phyloP scores from a whole-genome alignment of 2,797 vertebrate genomes.

The Semotilus atromaculatus region DNA sequence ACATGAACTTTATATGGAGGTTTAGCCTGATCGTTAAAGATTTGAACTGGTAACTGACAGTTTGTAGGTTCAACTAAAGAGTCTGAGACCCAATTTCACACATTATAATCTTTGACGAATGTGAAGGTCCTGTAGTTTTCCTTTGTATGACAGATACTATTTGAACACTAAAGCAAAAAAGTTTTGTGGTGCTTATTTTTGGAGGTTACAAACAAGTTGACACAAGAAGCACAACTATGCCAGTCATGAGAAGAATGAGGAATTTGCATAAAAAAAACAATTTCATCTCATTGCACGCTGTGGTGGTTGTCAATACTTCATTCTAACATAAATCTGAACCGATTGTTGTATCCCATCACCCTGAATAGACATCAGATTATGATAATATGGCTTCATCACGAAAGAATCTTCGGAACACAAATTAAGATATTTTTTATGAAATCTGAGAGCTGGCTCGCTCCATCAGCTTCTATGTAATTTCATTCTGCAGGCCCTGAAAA shows the following conservation, averaged over 20 bases:
- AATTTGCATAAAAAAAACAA: not conserved
- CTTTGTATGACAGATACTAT: not conserved
- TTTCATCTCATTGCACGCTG: not conserved
- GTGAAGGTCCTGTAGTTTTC: not conserved
- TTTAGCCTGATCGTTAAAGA: not conserved
- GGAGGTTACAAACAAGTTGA: not conserved
- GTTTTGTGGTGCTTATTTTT: not conserved
- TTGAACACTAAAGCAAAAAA: not conserved
- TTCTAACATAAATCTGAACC: not conserved
- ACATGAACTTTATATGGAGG: no score
- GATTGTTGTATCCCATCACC: not conserved
- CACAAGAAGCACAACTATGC: constrained; percentile 7
- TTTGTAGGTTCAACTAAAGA: not conserved
- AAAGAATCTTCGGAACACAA: no score
- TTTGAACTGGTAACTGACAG: not conserved
- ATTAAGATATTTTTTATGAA: no score
- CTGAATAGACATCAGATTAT: not conserved
- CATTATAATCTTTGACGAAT: not conserved
- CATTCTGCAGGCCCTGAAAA: no score
- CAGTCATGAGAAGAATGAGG: constrained; percentile 13
- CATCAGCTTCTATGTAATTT: no score
- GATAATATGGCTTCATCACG: not conserved
- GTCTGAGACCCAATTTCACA: not conserved
- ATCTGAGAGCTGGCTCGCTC: no score
- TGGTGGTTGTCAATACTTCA: not conserved